phyloP scores from a whole-genome alignment of 2,113 vertebrate genomes.

The Nesoenas mayeri region DNA sequence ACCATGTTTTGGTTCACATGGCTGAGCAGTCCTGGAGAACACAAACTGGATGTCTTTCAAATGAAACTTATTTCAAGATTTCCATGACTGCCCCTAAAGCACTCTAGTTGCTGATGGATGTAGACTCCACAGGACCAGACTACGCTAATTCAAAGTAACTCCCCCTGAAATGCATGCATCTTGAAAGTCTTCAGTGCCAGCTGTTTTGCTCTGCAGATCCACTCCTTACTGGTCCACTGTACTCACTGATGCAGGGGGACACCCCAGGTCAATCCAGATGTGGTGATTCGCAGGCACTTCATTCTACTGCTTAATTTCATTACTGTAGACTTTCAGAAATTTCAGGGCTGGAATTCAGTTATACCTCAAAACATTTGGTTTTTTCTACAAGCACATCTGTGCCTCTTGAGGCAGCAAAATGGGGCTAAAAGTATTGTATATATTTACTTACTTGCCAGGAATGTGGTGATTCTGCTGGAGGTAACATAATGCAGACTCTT shows the following conservation, averaged over 20 bases:
- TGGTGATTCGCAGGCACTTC: background rate
- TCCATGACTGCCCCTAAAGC: fast-evolving
- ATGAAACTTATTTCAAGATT: background rate
- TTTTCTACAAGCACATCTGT: background rate
- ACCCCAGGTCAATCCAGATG: background rate
- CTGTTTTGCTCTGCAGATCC: background rate
- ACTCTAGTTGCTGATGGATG: fast-evolving
- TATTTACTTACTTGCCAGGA: background rate
- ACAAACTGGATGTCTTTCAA: background rate
- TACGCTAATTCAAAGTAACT: background rate
- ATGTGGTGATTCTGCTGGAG: background rate
- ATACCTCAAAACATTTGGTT: background rate
- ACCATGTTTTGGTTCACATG: background rate
- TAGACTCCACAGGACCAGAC: background rate
- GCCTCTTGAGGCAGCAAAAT: background rate
- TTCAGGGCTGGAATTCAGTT: background rate
- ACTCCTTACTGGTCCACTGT: background rate
- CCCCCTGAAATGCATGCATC: background rate
- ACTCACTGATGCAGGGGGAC: background rate
- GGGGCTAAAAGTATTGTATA: background rate
- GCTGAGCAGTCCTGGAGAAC: background rate
- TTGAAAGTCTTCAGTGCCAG: background rate
- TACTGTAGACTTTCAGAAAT: background rate
- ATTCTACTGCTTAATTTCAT: background rate
- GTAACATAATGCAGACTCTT: background rate